Percentiles rank a stretch among this genome's conserved stretches.
Evolutionary conservation across 2,113 vertebrate species (phyloP).

Genomic region (Chelonoidis abingdonii): DNA sequence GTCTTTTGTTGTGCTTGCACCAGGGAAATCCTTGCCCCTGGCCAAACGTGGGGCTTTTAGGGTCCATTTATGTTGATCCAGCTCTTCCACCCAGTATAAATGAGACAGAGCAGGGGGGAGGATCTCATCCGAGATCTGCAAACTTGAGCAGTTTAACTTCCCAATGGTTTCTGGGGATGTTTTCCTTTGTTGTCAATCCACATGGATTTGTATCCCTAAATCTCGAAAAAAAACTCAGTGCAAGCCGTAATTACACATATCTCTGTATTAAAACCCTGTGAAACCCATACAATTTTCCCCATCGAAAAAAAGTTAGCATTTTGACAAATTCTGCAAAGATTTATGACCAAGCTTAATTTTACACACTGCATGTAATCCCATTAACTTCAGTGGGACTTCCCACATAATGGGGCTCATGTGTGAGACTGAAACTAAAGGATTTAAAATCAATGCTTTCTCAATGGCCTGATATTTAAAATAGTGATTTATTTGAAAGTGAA

Average conservation of each 20-base stretch:
- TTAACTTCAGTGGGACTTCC: background rate
- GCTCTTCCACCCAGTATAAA: background rate
- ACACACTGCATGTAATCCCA: background rate
- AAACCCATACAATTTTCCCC: background rate
- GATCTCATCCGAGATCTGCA: background rate
- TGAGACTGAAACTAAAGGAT: conserved; percentile 34
- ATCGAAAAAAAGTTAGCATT: background rate
- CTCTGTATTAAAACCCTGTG: background rate
- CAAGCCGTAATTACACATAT: background rate
- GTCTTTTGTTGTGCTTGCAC: background rate
- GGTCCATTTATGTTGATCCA: background rate
- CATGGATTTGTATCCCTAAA: background rate
- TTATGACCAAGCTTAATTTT: background rate
- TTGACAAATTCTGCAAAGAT: background rate
- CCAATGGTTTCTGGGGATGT: background rate
- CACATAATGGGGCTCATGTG: conserved; percentile 13
- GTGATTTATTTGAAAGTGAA: conserved; percentile 22
- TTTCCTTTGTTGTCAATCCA: background rate
- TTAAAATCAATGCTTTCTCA: conserved; percentile 43
- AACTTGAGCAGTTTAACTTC: background rate
- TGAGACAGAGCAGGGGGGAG: background rate
- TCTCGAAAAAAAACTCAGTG: background rate
- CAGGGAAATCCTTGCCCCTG: background rate
- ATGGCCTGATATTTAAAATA: conserved; percentile 50
- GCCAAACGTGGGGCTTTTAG: background rate